phyloP scores from a whole-genome alignment of 2,888 invertebrate species.

The Hypsopygia costalis region DNA sequence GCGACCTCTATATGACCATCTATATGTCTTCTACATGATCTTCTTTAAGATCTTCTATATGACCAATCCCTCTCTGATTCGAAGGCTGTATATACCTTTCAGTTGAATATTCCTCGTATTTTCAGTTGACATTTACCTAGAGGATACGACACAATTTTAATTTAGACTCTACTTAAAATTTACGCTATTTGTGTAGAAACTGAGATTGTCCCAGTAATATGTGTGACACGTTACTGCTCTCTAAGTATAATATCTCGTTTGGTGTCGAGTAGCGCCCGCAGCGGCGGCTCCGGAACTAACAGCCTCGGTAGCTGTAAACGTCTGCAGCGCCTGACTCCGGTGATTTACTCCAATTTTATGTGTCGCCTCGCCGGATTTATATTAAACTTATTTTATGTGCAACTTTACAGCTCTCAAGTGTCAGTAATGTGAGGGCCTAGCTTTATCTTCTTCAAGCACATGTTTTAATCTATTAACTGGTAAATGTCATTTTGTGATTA shows the following conservation, averaged over 20 bases:
- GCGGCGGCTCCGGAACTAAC: slow-evolving; percentile 67
- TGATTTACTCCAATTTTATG: slow-evolving; percentile 79
- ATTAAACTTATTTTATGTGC: slow-evolving; percentile 74
- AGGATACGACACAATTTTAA: too few relatives aligned
- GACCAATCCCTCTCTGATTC: too few relatives aligned
- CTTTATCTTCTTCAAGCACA: neutral
- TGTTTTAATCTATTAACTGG: too few relatives aligned
- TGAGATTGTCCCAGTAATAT: slow-evolving; percentile 9
- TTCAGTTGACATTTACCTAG: too few relatives aligned
- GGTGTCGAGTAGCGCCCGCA: slow-evolving; percentile 51
- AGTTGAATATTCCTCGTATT: too few relatives aligned
- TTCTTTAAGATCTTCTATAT: too few relatives aligned
- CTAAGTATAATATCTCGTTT: slow-evolving; percentile 16
- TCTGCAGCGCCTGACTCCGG: slow-evolving; percentile 73
- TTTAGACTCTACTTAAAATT: too few relatives aligned
- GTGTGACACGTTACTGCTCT: slow-evolving; percentile 17
- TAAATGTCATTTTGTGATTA: too few relatives aligned
- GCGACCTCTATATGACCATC: too few relatives aligned
- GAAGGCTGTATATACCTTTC: too few relatives aligned
- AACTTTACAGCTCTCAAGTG: slow-evolving; percentile 47
- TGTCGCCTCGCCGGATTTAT: slow-evolving; percentile 71
- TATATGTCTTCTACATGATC: too few relatives aligned
- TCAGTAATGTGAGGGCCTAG: neutral
- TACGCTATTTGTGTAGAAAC: too few relatives aligned
- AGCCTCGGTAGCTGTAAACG: slow-evolving; percentile 72